Conservation (phyloP, 2,888 invertebrate genomes). For the Heteropelma amictum region DNA sequence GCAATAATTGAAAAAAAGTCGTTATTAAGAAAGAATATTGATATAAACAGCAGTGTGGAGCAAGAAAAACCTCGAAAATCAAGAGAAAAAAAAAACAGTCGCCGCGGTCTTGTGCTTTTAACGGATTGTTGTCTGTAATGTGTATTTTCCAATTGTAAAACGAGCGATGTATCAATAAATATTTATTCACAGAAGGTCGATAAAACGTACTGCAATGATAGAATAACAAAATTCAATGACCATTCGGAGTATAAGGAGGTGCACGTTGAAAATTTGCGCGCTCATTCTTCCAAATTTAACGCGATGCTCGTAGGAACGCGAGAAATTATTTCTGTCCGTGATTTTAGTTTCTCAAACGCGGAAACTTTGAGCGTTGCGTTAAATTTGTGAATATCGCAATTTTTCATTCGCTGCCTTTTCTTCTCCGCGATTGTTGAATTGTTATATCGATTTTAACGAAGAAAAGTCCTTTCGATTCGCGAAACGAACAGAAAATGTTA, state of each 20-base stretch:
- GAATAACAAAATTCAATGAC: too few species aligned
- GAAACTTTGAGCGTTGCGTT: neutral
- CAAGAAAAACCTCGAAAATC: neutral
- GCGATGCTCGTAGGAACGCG: neutral
- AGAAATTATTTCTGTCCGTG: neutral
- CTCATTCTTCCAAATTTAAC: too few species aligned
- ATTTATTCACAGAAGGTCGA: constrained; percentile 68
- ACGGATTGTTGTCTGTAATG: constrained; percentile 41
- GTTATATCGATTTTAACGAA: too few species aligned
- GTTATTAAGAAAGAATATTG: neutral
- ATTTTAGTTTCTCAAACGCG: neutral
- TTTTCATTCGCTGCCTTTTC: too few species aligned
- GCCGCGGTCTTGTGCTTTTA: constrained; percentile 37
- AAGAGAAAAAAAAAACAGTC: constrained; percentile 10
- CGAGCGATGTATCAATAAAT: constrained; percentile 72
- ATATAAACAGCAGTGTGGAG: constrained; percentile 11
- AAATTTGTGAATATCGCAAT: neutral
- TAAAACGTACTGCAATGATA: constrained; percentile 11
- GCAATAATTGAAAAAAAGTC: neutral
- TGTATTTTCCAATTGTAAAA: constrained; percentile 67
- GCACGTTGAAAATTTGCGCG: neutral
- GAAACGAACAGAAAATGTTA: too few species aligned
- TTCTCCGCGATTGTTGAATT: too few species aligned
- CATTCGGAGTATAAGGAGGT: neutral
- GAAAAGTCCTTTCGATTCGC: too few species aligned